Conservation (phyloP, 1,140 invertebrate species). For the Pseudomyrmex flavicornis region DNA sequence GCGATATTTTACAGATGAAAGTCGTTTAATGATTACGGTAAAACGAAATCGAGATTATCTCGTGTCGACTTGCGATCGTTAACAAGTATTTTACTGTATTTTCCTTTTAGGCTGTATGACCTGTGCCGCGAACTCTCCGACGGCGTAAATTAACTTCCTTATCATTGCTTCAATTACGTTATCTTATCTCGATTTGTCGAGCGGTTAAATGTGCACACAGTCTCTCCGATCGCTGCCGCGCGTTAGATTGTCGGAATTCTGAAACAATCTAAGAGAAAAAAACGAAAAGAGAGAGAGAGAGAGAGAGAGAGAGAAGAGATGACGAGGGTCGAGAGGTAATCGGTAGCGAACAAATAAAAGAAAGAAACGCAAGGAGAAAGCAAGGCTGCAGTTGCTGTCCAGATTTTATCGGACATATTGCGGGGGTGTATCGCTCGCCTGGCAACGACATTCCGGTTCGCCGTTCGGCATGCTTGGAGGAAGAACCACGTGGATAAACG, state of each 20-base stretch:
- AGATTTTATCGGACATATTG: conserved; percentile 57
- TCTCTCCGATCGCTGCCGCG: not conserved
- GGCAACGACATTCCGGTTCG: conserved; percentile 40
- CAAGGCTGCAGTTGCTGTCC: conserved; percentile 26
- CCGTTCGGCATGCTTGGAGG: conserved; percentile 20
- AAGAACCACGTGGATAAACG: conserved; percentile 38
- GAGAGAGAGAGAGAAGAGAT: not conserved
- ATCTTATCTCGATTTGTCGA: conserved; percentile 44
- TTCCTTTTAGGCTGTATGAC: not conserved
- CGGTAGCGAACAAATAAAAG: conserved; percentile 26
- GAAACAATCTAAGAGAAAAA: not conserved
- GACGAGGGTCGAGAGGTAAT: conserved; percentile 11
- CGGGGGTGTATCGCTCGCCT: conserved; percentile 45
- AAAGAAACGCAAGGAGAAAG: conserved; percentile 32
- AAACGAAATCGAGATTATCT: conserved; percentile 6
- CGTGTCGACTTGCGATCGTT: conserved; percentile 12
- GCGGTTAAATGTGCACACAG: conserved; percentile 8
- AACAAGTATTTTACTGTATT: conserved; percentile 35
- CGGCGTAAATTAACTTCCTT: conserved; percentile 49
- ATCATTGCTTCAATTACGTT: conserved; percentile 44
- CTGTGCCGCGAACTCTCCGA: not conserved
- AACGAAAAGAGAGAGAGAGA: not conserved
- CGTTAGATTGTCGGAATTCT: conserved; percentile 37
- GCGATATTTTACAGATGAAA: conserved; percentile 4
- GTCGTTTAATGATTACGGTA: conserved; percentile 26